Conservation (phyloP, 2,797 vertebrate species). For the Champsocephalus esox region DNA sequence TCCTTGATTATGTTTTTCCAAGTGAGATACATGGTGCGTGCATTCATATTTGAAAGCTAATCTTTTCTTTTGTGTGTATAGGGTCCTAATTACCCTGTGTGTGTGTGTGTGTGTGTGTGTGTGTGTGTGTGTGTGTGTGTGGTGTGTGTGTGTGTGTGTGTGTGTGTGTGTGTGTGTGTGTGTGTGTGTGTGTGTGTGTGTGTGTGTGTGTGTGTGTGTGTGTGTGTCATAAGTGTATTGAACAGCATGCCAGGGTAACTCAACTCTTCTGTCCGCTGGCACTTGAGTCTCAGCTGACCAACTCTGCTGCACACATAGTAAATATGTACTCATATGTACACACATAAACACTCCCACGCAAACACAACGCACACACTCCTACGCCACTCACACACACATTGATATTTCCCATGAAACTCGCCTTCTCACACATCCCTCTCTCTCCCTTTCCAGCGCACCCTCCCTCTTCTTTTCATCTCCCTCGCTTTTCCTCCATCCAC, state of each 20-base stretch:
- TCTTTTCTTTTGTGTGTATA: conserved; percentile 2
- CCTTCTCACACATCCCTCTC: conserved; percentile 42
- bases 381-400: conserved; percentile 15
- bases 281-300: conserved; percentile 64
- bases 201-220: too few relatives aligned
- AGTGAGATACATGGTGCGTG: conserved; percentile 12
- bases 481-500: conserved; percentile 80
- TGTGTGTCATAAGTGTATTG: conserved; percentile 37
- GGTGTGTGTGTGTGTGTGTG: conserved; percentile 9
- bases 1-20: not conserved
- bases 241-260: conserved; percentile 41
- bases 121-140: conserved; percentile 32
- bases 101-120: conserved; percentile 23
- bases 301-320: conserved; percentile 33
- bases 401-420: conserved; percentile 47
- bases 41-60: conserved; percentile 1
- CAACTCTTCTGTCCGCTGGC: conserved; percentile 48
- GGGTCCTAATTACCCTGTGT: not conserved
- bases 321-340: not conserved
- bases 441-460: conserved; percentile 57
- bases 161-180: conserved; percentile 22
- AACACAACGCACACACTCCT: conserved; percentile 38
- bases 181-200: conserved; percentile 24
- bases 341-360: conserved; percentile 46
- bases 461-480: conserved; percentile 81